A percentile compares a stretch with the other conserved stretches of the same genome.
Evolutionary conservation across 2,113 vertebrate genomes (phyloP).

Genomic region (Gasterosteus nipponicus): DNA sequence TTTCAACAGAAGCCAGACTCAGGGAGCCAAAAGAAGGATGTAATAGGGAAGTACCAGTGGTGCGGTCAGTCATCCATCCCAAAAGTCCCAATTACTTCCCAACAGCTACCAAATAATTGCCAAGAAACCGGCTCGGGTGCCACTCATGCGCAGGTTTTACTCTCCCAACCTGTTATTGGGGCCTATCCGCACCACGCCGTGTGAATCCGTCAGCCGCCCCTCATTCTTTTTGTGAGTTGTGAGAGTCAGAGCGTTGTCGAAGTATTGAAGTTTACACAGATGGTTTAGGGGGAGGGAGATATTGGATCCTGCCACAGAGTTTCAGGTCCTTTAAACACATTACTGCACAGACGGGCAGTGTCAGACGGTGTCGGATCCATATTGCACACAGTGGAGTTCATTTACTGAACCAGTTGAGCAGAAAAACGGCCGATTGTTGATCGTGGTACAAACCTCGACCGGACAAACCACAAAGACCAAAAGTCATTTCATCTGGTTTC

Average conservation of each 20-base stretch:
- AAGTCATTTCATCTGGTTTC: conserved; percentile 3
- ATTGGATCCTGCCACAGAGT: conserved; percentile 10
- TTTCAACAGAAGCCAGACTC: neutral
- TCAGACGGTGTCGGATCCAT: conserved; percentile 16
- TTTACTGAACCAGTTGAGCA: conserved; percentile 29
- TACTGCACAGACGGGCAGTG: conserved; percentile 2
- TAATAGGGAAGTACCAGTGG: neutral
- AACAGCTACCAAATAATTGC: neutral
- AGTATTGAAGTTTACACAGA: conserved; percentile 5
- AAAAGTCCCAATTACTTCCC: neutral
- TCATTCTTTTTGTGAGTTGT: neutral
- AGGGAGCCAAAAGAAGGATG: neutral
- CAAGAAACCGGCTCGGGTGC: neutral
- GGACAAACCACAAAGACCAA: conserved; percentile 1
- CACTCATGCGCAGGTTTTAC: neutral
- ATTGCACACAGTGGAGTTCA: conserved; percentile 9
- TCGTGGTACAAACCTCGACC: neutral
- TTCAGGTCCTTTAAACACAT: conserved; percentile 14
- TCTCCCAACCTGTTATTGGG: neutral
- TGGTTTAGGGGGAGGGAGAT: neutral
- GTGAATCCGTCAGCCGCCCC: neutral
- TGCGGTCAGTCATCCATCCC: neutral
- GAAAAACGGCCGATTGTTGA: conserved; percentile 24
- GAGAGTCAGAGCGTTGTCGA: neutral
- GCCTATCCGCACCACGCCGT: neutral